A percentile compares a stretch with the other conserved stretches of the same genome.
phyloP scores from a whole-genome alignment of 2,113 vertebrate genomes.

The Platichthys flesus region DNA sequence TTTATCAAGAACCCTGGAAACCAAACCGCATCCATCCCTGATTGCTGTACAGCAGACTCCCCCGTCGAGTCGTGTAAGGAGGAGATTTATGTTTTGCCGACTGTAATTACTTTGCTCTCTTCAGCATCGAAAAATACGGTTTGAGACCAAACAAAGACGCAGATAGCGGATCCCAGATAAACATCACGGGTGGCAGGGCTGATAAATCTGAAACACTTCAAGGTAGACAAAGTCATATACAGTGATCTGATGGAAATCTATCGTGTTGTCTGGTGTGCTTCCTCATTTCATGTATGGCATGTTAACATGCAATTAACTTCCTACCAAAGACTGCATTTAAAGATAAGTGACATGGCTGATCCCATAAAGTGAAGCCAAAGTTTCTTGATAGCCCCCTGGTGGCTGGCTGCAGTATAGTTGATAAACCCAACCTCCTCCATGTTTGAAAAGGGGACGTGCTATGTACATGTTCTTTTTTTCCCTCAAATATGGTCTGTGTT shows the following conservation, averaged over 20 bases:
- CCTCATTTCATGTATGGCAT: neutral
- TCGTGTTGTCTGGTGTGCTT: neutral
- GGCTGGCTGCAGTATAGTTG: too few species aligned
- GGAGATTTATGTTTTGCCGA: slow-evolving; percentile 17
- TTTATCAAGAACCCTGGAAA: slow-evolving; percentile 28
- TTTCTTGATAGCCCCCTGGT: too few species aligned
- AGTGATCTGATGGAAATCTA: neutral
- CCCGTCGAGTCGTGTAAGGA: slow-evolving; percentile 36
- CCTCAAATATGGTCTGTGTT: too few species aligned
- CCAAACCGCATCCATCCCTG: slow-evolving; percentile 38
- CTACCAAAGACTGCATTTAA: neutral
- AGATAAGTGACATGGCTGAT: too few species aligned
- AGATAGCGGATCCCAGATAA: slow-evolving; percentile 19
- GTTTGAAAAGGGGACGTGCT: too few species aligned
- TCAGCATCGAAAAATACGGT: slow-evolving; percentile 22
- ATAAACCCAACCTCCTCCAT: too few species aligned
- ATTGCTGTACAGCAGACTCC: slow-evolving; percentile 30
- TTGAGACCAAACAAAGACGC: slow-evolving; percentile 38
- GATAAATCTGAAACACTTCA: slow-evolving; percentile 13
- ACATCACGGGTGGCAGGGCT: neutral
- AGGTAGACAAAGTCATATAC: neutral
- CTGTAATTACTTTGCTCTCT: slow-evolving; percentile 31
- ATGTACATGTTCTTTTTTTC: too few species aligned
- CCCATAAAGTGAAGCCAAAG: too few species aligned
- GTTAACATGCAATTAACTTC: neutral